A percentile compares a stretch with the other conserved stretches of the same genome.
phyloP scores from a whole-genome alignment of 2,888 invertebrate species.

The Sicus ferrugineus region DNA sequence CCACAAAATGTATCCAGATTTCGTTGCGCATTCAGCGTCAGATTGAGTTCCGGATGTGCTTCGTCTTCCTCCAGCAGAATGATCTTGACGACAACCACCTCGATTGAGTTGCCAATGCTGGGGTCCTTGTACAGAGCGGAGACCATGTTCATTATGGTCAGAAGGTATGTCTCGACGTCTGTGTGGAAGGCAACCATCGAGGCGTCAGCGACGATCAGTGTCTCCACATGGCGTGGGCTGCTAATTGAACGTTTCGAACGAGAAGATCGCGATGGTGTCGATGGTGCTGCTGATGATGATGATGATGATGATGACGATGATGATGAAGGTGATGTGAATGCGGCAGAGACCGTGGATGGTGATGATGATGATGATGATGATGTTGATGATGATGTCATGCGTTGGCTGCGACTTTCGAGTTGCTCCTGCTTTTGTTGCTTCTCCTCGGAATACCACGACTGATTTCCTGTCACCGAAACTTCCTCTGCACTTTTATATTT shows the following conservation, averaged over 20 bases:
- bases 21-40: conserved; percentile 82
- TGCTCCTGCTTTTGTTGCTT: conserved; percentile 35
- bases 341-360: not conserved
- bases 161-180: conserved; percentile 83
- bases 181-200: conserved; percentile 89
- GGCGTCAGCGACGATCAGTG: conserved; percentile 85
- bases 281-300: conserved; percentile 34
- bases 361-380: not conserved
- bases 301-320: conserved; percentile 29
- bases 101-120: conserved; percentile 88
- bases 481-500: conserved; percentile 50
- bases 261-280: conserved; percentile 41
- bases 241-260: conserved; percentile 73
- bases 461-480: conserved; percentile 26
- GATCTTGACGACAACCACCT: conserved; percentile 87
- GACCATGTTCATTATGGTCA: conserved; percentile 94
- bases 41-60: conserved; percentile 71
- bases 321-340: conserved; percentile 26
- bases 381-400: conserved; percentile 24
- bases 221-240: conserved; percentile 81
- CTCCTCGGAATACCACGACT: conserved; percentile 8
- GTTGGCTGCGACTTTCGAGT: conserved; percentile 42
- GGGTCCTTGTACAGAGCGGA: conserved; percentile 86
- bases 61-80: conserved; percentile 73
- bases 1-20: conserved; percentile 86